These are phyloP conservation scores for Lophura swinhoii DNA, from an alignment of 2,797 vertebrate genomes.

Conservation along the genomic window DNA sequence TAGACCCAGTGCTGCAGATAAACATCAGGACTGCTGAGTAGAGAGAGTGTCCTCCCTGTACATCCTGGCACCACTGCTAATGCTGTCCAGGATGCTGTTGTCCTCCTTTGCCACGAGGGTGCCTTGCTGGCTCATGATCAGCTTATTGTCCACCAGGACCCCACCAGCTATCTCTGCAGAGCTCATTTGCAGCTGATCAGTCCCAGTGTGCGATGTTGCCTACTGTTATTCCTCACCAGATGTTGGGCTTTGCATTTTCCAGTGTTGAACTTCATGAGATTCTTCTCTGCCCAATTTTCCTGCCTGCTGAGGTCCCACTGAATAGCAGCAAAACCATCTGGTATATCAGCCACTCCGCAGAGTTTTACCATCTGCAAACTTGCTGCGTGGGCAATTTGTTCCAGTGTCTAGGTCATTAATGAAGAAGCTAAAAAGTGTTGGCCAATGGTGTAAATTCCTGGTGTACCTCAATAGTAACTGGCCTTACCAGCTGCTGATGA, in stretches of 20 bases:
- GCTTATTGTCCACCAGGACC: neutral
- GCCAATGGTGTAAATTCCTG: accelerated
- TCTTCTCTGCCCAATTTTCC: neutral
- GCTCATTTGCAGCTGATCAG: neutral
- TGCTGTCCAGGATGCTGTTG: neutral
- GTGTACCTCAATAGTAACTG: too few relatives aligned
- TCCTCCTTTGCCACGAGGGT: neutral
- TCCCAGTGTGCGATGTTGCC: neutral
- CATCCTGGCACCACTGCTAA: neutral
- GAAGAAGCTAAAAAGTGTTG: neutral
- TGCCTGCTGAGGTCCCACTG: neutral
- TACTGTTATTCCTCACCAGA: neutral
- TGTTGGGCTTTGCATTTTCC: neutral
- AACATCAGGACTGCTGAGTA: neutral
- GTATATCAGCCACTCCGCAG: neutral
- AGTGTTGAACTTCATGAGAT: neutral
- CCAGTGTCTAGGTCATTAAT: neutral
- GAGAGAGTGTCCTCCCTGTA: neutral
- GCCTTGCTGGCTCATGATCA: neutral
- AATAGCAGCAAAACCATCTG: neutral
- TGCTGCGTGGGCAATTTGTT: neutral
- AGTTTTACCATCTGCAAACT: neutral
- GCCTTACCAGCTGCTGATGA: neutral
- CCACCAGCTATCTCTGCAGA: neutral
- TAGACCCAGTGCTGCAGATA: neutral